Evolutionary conservation across 2,888 invertebrate species (phyloP).

Genomic region (Aplocera efformata): DNA sequence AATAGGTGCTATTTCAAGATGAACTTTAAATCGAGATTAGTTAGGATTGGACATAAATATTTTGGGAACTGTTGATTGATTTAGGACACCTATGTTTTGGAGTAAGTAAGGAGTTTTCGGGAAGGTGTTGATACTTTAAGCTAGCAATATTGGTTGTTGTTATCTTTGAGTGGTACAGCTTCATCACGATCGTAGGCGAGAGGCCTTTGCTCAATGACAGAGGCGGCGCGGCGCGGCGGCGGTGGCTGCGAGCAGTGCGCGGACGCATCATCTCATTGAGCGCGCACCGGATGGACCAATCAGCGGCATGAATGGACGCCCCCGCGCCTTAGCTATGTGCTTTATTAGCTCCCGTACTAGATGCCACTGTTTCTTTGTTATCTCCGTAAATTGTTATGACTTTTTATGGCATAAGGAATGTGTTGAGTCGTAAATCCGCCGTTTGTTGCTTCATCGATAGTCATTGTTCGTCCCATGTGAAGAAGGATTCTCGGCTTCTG

Average conservation of each 20-base stretch:
- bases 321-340: constrained; percentile 64
- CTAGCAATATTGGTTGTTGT: constrained; percentile 9
- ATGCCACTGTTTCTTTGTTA: constrained; percentile 71
- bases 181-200: constrained; percentile 74
- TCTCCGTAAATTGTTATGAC: constrained; percentile 70
- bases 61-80: no score
- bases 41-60: no score
- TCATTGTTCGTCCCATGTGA: constrained; percentile 57
- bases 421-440: constrained; percentile 64
- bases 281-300: constrained; percentile 79
- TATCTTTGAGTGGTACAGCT: constrained; percentile 30
- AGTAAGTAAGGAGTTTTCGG: no score
- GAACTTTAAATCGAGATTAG: no score
- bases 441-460: constrained; percentile 58
- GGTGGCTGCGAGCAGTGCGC: constrained; percentile 42
- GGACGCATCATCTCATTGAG: constrained; percentile 78
- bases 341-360: constrained; percentile 71
- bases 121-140: no score
- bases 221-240: constrained; percentile 52
- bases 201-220: constrained; percentile 77
- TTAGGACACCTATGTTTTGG: no score
- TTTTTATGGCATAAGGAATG: constrained; percentile 66
- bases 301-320: constrained; percentile 79
- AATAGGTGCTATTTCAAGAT: no score
- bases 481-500: constrained; percentile 43